Base-by-base conservation (phyloP, 2,888 invertebrate species). In the Embidobia sp. region DNA sequence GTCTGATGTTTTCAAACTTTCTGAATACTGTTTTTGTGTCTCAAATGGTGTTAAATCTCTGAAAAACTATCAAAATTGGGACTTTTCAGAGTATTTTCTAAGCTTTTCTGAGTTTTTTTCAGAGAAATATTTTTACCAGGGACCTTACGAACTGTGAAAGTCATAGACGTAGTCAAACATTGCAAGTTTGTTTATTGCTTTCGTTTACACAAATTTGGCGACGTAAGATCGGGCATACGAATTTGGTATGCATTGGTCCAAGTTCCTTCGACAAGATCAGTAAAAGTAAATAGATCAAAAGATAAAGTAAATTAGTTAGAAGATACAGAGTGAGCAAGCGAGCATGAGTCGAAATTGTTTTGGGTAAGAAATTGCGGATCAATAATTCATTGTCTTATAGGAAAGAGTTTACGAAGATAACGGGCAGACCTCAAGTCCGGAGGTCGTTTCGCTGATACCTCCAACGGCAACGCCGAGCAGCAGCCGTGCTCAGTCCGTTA, bases 371-470 rank as follows among this genome's bases (percentile, higher is more conserved):
- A 67, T 76, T 64, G 53, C 70, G 79, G 81, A 84, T 85, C 79
- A 85, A 85, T 84, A 85, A 85, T 85, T 85, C 81, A 84, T 83
- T 85, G 83, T 84, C 82, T 85, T 86, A 80, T 85, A 87, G 87
- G 87, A 87, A 79, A 86, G 86, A 85, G 87, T 86, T 67, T 87
- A 87, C 82, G 86, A 87, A 81, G 86, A 86, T 83, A 87, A 87
- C 67, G 86, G 86, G 59, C 86, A 84, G 70, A 82, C 83, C 10
- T 83, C 85, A 78, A 93, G 94, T 86, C 93, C 94, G 11, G 94
- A 94, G 89, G 93, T 94, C 63, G 93, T 93, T 10, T 94, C 94
- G 84, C 87, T 94, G 82, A 92, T 94, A 79, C 93, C 93, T 10
- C 92, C 93, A 10, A 92, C 93, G 40, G 85, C 91, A 53, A 92